Conservation (phyloP, 2,113 vertebrate genomes). For the Pholis gunnellus region DNA sequence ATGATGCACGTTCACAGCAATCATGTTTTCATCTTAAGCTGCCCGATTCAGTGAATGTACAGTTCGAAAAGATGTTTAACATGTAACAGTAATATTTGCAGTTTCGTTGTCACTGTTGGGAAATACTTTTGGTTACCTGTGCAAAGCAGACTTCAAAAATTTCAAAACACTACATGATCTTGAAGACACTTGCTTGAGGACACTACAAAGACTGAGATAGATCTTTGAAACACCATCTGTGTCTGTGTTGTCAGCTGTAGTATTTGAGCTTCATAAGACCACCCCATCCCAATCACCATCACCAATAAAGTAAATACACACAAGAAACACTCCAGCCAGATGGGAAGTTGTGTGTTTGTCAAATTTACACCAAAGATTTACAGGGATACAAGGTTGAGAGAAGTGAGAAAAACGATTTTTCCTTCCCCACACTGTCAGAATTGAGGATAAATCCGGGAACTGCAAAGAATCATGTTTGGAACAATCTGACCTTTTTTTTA, state of each 20-base stretch:
- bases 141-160: not conserved
- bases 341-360: constrained; percentile 51
- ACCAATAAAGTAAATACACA: constrained; percentile 62
- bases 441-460: constrained; percentile 66
- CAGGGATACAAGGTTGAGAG: constrained; percentile 52
- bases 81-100: not conserved
- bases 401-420: constrained; percentile 61
- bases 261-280: constrained; percentile 48
- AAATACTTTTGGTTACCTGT: not conserved
- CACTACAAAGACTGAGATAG: constrained; percentile 9
- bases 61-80: not conserved
- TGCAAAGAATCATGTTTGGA: constrained; percentile 65
- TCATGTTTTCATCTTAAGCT: not conserved
- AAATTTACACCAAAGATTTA: constrained; percentile 61
- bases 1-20: not conserved
- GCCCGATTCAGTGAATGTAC: not conserved
- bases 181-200: constrained; percentile 27
- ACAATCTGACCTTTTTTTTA: constrained; percentile 69
- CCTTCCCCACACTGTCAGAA: constrained; percentile 45
- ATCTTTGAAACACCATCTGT: constrained; percentile 29
- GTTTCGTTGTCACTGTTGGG: not conserved
- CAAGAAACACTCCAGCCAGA: constrained; percentile 41
- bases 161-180: not conserved
- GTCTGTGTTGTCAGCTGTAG: constrained; percentile 21
- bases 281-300: constrained; percentile 45